Evolutionary conservation across 2,797 vertebrate species (phyloP).

Genomic region (Paedocypris micromegethes): DNA sequence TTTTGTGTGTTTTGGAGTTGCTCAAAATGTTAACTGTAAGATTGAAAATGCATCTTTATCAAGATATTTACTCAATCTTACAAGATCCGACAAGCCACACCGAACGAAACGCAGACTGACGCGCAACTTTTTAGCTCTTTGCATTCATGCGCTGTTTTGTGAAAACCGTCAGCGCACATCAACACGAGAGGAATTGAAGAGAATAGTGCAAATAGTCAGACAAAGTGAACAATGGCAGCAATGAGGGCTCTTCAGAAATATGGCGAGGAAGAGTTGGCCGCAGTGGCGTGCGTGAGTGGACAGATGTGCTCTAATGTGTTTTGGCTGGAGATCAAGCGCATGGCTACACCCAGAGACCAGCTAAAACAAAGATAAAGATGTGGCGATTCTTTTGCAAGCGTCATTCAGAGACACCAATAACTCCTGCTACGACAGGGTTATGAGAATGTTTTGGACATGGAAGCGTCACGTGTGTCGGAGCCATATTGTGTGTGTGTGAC

Average conservation of each 20-base stretch:
- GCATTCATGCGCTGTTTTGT: conserved; percentile 33
- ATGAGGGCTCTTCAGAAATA: conserved; percentile 53
- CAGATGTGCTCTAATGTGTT: conserved; percentile 77
- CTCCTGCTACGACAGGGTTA: conserved; percentile 41
- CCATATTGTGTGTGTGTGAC: conserved; percentile 18
- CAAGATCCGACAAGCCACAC: neutral
- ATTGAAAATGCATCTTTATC: too few relatives aligned
- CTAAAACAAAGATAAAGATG: conserved; percentile 56
- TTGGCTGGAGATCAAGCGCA: conserved; percentile 60
- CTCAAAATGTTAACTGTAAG: too few relatives aligned
- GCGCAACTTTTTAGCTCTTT: conserved; percentile 30
- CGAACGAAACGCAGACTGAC: conserved; percentile 1
- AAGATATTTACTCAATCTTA: too few relatives aligned
- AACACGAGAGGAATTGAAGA: conserved; percentile 39
- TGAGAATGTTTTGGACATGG: conserved; percentile 36
- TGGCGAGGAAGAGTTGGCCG: conserved; percentile 48
- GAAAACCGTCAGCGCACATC: conserved; percentile 39
- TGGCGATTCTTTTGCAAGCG: conserved; percentile 50
- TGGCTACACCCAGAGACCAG: conserved; percentile 58
- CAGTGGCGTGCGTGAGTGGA: conserved; percentile 61
- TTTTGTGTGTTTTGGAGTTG: too few relatives aligned
- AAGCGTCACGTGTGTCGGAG: conserved; percentile 21
- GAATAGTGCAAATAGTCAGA: conserved; percentile 47
- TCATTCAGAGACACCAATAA: conserved; percentile 47
- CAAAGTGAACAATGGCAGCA: conserved; percentile 51